Base-by-base conservation (phyloP, 2,888 invertebrate genomes). In the Tetropium fuscum region DNA sequence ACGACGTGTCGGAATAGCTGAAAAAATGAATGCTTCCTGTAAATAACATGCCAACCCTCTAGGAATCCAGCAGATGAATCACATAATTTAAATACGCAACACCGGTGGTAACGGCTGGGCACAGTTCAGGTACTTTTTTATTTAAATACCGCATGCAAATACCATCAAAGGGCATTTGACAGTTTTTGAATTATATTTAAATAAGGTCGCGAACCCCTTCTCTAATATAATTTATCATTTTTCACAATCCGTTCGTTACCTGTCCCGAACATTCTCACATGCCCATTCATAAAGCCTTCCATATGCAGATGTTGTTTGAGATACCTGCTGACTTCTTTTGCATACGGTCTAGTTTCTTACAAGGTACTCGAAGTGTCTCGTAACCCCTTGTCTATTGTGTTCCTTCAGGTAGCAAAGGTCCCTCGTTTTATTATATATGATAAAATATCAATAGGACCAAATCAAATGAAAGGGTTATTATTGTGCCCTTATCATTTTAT, bases 171-270 rank as follows among this genome's bases (percentile, higher is more conserved):
- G 78, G 75, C 75, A 77, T 77, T 78, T 79, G 80, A 79, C 78
- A 80, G 78, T 78, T 79, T 73, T 71, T 78, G 79, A 80, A 80
- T 80, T 74, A 80, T 79, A 80, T 79, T 80, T 77, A 80, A 78
- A 79, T 78, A 71, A 78, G 76, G 73, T 68, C 75, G 72, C 72
- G 69, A 63, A 66, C 68, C 69, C 66, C 66, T 69, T 66, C 69
- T 67, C 70, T 40, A 55, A 58, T 40, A 45, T 55, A 79, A 78
- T 78, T 79, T 78, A 78, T 78, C 78, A 78, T 78, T 76, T 77
- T 75, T 74, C 63, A 73, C 77, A 76, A 75, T 75, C 72, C 71
- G 71, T 73, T 75, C 74, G 76, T 78, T 79, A 78, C 77, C 78
- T 76, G 75, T 75, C 72, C 71, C 63, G 55, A 57, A 66, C 66